These are phyloP conservation scores for Atrichornis clamosus DNA, from an alignment of 2,113 vertebrate genomes.

Conservation along the genomic window DNA sequence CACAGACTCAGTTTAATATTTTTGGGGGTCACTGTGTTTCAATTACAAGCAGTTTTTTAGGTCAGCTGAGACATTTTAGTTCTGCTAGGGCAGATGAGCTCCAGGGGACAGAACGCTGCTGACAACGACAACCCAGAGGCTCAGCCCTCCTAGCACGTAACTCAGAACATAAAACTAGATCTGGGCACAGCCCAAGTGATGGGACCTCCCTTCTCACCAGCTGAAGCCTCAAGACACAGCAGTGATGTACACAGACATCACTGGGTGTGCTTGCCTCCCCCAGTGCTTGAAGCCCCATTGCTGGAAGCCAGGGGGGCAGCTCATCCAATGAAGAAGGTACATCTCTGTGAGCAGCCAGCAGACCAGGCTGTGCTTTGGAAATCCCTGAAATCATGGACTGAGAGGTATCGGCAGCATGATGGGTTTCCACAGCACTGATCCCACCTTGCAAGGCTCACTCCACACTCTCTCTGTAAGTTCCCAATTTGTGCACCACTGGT, in stretches of 20 bases:
- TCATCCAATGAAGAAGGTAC: not conserved
- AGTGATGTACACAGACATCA: not conserved
- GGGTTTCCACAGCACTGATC: not conserved
- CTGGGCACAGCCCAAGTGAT: not conserved
- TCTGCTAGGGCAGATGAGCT: not conserved
- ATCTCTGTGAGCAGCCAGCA: not conserved
- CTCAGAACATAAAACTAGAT: not conserved
- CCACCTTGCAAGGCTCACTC: not conserved
- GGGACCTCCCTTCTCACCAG: not conserved
- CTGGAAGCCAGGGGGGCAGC: not conserved
- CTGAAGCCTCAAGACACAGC: not conserved
- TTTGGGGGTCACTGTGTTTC: not conserved
- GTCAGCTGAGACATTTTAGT: not conserved
- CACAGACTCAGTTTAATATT: slow-evolving; percentile 18
- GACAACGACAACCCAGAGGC: not conserved
- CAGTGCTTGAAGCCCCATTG: not conserved
- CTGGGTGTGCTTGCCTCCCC: not conserved
- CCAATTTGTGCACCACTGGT: not conserved
- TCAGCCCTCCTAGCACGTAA: not conserved
- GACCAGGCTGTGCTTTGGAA: not conserved
- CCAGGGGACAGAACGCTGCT: not conserved
- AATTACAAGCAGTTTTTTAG: not conserved
- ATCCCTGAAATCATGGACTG: not conserved
- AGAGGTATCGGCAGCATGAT: not conserved
- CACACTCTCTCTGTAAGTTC: not conserved